These are phyloP conservation scores for Gnathonemus echidnorhynchus DNA, from an alignment of 2,113 vertebrate genomes.

Conservation along the genomic window DNA sequence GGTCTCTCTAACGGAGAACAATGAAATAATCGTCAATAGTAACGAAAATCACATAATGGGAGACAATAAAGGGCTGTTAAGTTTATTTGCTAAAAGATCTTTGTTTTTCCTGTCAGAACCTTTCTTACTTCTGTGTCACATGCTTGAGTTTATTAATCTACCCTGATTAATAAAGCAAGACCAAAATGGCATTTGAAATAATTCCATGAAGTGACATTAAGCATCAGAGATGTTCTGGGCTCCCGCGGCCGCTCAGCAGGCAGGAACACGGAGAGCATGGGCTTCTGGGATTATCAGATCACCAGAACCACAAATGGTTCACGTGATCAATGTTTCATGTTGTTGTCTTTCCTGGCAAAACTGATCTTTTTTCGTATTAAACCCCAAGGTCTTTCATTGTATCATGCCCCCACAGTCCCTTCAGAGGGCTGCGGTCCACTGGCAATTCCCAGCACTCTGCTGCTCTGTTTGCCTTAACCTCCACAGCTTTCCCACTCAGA, in stretches of 20 bases:
- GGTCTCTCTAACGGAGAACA: background rate
- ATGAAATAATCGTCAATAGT: background rate
- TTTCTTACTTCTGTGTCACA: background rate
- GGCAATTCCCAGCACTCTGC: background rate
- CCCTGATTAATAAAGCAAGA: background rate
- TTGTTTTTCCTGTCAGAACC: background rate
- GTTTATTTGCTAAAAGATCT: background rate
- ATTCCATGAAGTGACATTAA: background rate
- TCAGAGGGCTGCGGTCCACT: background rate
- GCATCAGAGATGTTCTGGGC: background rate
- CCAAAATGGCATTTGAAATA: background rate
- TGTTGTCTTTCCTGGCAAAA: background rate
- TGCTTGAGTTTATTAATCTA: background rate
- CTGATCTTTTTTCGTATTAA: background rate
- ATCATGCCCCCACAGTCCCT: background rate
- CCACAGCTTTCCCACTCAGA: background rate
- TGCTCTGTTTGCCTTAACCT: background rate
- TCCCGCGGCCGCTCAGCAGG: background rate
- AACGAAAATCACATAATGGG: background rate
- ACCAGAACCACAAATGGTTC: background rate
- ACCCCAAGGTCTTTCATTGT: background rate
- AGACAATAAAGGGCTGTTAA: background rate
- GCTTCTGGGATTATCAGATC: background rate
- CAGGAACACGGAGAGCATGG: background rate
- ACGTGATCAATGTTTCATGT: background rate